Evolutionary conservation across 2,113 vertebrate genomes (phyloP), one percentile per base, ranked within the genome.

Genomic region (Globicephala melas): DNA sequence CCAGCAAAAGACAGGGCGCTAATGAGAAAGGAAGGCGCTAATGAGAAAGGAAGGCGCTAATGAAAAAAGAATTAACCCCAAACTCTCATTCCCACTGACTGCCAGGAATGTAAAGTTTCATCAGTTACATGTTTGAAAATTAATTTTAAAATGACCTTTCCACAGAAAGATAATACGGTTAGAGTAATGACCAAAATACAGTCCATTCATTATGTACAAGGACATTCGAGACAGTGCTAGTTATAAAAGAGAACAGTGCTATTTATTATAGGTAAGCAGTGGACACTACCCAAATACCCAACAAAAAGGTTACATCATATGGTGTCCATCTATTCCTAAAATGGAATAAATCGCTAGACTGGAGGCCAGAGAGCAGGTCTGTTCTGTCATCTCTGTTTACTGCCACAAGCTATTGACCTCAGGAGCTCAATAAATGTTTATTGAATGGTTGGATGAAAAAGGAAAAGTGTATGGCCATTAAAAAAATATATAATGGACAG

Each of bases 71-170:
- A 92, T 97, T 97, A 94, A 73, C 96, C 92, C 62, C 9, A 23
- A 70, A 60, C 87, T 91, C 84, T 73, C 80, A n/a, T n/a, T 97
- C 60, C 74, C 79, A 77, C 3, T 1, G 0, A 67, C 91, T 89
- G 63, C 53, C 68, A 94, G 76, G n/a, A 89, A 88, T 28, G 79
- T 83, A 86, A 92, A 77, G 80, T 94, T 91, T 91, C 76, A 97
- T 95, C 89, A 91, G 73, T 90, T 82, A 90, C 12, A 70, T 26
- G 79, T 81, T 94, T 97, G 82, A 8, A 90, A 97, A 83, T 91
- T 85, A 94, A 93, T 97, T 96, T 95, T 80, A 84, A 93, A 84
- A 41, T 96, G 87, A 97, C 93, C 73, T 97, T 90, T 60, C 65
- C 63, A 93, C 14, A 77, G 58, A 89, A 94, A 79, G 95, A 91